Conservation (phyloP, 2,113 vertebrate species). For the Raja brachyura region DNA sequence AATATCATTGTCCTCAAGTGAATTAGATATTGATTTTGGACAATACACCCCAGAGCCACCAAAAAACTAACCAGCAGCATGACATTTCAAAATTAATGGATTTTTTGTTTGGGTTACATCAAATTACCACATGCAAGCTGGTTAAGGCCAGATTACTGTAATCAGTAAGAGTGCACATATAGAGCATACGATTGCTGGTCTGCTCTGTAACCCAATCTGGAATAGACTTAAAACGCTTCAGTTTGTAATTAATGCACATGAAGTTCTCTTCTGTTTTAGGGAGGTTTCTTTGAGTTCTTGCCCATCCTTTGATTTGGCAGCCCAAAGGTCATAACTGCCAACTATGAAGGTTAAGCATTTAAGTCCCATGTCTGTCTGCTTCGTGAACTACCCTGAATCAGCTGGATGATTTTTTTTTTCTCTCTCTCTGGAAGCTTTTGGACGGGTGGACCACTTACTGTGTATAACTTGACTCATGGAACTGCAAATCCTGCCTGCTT, state of each 20-base stretch:
- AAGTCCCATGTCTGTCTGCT: background rate
- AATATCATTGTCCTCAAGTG: background rate
- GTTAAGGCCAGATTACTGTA: background rate
- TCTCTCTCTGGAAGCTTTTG: background rate
- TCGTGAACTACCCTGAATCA: background rate
- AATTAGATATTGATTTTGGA: background rate
- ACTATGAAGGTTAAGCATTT: background rate
- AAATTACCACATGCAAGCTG: too few species aligned
- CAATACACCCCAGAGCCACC: background rate
- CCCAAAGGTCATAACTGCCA: slow-evolving; percentile 11
- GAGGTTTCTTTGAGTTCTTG: background rate
- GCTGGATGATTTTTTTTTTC: background rate
- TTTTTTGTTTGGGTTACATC: background rate
- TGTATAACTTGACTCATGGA: background rate
- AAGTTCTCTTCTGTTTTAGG: background rate
- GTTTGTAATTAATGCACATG: background rate
- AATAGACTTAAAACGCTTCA: background rate
- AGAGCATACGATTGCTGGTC: background rate
- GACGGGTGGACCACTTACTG: background rate
- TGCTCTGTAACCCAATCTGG: background rate
- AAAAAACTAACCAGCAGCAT: background rate
- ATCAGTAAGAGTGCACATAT: background rate
- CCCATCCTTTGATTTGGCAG: background rate
- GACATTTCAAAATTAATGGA: background rate
- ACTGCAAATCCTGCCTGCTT: background rate